Percentiles rank a stretch among this genome's conserved stretches.
Conservation (phyloP, 2,797 vertebrate species). For the Pelochelys cantorii region DNA sequence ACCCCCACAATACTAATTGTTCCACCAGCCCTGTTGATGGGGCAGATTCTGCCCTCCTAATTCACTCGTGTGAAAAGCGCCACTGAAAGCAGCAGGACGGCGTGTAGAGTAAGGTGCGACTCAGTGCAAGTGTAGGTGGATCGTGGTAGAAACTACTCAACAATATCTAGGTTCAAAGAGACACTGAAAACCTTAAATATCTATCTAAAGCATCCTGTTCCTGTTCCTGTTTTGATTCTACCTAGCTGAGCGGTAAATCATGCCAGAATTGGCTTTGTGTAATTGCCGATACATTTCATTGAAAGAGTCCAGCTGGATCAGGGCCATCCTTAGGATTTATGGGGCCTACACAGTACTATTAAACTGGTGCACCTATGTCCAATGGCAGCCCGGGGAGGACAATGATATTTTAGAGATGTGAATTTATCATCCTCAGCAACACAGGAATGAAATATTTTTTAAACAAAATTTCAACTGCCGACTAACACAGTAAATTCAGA, state of each 20-base stretch:
- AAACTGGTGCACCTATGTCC: too few species aligned
- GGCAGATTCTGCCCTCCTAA: neutral
- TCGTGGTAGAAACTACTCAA: neutral
- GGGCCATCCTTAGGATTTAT: too few species aligned
- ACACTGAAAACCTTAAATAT: neutral
- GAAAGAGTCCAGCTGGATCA: neutral
- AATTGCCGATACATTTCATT: neutral
- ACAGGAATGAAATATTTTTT: too few species aligned
- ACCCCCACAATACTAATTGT: too few species aligned
- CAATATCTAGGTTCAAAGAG: neutral
- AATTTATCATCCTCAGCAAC: too few species aligned
- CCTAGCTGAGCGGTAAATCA: neutral
- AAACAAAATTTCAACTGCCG: too few species aligned
- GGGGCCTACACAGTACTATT: too few species aligned
- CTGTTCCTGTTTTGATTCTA: neutral
- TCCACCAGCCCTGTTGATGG: neutral
- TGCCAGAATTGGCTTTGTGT: neutral
- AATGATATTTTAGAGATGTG: too few species aligned
- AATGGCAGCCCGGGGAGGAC: too few species aligned
- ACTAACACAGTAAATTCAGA: too few species aligned
- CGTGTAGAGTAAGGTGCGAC: neutral
- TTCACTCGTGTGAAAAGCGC: conserved; percentile 17
- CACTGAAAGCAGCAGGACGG: neutral
- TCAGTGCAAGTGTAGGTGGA: neutral
- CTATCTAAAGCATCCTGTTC: neutral